A percentile compares a stretch with the other conserved stretches of the same genome.
These are phyloP conservation scores for Probaryconus sp. DNA, from an alignment of 1,140 invertebrate genomes.

Conservation along the genomic window DNA sequence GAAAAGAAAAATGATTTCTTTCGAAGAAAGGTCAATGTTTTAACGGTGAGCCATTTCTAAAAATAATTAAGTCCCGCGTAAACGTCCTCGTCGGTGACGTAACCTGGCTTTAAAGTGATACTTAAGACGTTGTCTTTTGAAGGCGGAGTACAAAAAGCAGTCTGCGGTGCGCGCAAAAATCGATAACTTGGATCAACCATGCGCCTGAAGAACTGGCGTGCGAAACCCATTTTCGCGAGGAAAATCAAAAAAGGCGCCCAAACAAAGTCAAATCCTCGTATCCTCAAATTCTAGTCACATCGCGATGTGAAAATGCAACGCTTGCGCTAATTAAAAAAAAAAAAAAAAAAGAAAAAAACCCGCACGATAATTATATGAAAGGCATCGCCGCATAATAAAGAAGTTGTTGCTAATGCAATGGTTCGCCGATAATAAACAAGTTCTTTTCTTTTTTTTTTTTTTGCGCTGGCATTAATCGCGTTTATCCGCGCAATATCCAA, in stretches of 20 bases:
- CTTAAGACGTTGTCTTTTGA: conserved; percentile 32
- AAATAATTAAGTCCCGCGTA: too few relatives aligned
- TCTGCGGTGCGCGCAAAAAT: conserved; percentile 48
- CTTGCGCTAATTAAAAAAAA: too few relatives aligned
- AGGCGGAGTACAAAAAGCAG: conserved; percentile 36
- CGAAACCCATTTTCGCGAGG: too few relatives aligned
- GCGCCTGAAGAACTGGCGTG: too few relatives aligned
- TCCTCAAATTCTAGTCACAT: too few relatives aligned
- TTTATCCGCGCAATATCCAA: conserved; percentile 20
- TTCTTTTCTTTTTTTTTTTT: too few relatives aligned
- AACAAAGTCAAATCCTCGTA: too few relatives aligned
- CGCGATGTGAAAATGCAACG: too few relatives aligned
- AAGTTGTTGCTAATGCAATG: conserved; percentile 32
- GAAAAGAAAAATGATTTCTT: too few relatives aligned
- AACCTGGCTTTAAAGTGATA: conserved; percentile 48
- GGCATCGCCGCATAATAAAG: conserved; percentile 26
- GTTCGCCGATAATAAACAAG: conserved; percentile 33
- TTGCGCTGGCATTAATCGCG: conserved; percentile 36
- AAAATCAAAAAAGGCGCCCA: too few relatives aligned
- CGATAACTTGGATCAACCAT: conserved; percentile 47
- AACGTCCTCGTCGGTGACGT: conserved; percentile 9
- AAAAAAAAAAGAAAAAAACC: conserved; percentile 34
- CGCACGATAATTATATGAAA: conserved; percentile 38
- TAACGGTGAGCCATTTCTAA: too few relatives aligned
- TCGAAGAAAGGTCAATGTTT: too few relatives aligned